phyloP scores from a whole-genome alignment of 2,113 vertebrate species.

The Caloenas nicobarica region DNA sequence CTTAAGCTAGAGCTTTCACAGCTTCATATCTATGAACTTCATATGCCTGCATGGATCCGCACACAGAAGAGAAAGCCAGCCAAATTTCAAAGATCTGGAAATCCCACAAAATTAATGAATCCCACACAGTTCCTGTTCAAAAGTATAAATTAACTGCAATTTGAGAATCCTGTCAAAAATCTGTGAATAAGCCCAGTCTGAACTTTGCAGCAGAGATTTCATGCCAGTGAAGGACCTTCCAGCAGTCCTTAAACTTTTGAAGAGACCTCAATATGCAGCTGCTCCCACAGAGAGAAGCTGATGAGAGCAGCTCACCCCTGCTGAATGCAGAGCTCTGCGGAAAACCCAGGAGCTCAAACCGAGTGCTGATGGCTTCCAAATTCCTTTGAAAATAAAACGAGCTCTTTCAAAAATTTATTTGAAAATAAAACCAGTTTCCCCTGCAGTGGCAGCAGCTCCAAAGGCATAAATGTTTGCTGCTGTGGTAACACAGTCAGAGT shows the following conservation, averaged over 20 bases:
- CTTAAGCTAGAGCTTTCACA: neutral
- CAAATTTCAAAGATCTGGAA: constrained; percentile 12
- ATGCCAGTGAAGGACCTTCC: neutral
- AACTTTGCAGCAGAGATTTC: neutral
- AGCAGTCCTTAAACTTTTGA: neutral
- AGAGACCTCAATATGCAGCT: neutral
- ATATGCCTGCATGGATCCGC: neutral
- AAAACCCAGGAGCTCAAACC: neutral
- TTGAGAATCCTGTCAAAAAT: neutral
- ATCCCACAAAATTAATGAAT: neutral
- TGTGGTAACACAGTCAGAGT: neutral
- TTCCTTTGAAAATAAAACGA: constrained; percentile 2
- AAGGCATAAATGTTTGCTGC: neutral
- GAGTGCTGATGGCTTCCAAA: neutral
- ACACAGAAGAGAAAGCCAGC: neutral
- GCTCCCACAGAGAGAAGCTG: neutral
- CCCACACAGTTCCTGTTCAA: neutral
- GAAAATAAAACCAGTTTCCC: neutral
- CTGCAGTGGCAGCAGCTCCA: neutral
- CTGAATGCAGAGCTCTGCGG: neutral
- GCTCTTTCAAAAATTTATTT: neutral
- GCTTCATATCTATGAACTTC: neutral
- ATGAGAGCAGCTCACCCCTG: neutral
- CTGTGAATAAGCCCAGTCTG: neutral
- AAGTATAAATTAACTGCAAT: neutral